Evolutionary conservation across 2,797 vertebrate species (phyloP), one percentile per base, ranked within the genome.

Genomic region (Austrolebias charrua): DNA sequence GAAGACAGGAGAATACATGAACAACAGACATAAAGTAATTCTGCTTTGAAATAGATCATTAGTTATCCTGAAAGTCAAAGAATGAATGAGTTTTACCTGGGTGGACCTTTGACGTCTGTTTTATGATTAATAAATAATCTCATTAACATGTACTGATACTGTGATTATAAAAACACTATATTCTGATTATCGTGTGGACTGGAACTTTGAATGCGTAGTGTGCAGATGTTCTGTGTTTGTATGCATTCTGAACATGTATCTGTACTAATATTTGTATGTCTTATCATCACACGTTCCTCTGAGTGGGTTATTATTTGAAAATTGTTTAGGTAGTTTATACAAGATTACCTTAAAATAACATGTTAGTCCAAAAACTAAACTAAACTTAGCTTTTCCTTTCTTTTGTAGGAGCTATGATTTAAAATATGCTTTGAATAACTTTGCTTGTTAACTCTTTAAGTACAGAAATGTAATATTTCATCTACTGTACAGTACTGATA

Each of bases 261-360:
- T 43, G 59, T 81, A 80, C 75, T 73, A 62, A 81, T 74, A 64
- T 75, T 73, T 76, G 68, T 76, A 38, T 75, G 68, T 74, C 47
- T 46, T 51, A 48, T 74, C 53, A 29, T 72, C 43, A 28, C 29
- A 53, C 40, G 43, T 54, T 69, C 59, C 66, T 73, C 13, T 42
- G 24, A 51, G 51, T 29, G 38, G 38, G 24, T 54, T 55, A 48
- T 60, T 60, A 15, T 71, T 58, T 28, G 63, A 18, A 55, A 62
- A 16, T 6, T 70, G 55, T 45, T 58, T 46, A 20, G 28, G 70
- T 10, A 49, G 24, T 8, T 7, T 44, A 52, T 49, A 12, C 45
- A 42, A 47, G 54, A 6, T 35, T 51, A 59, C 38, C 45, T 69
- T 69, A 24, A 28, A 64, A 10, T 40, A 33, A 72, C 40, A 8